Percentiles rank a stretch among this genome's conserved stretches.
These are phyloP conservation scores for Eunapius fragilis DNA, from an alignment of 37 sponge, comb jelly and placozoan species.

Conservation along the genomic window DNA sequence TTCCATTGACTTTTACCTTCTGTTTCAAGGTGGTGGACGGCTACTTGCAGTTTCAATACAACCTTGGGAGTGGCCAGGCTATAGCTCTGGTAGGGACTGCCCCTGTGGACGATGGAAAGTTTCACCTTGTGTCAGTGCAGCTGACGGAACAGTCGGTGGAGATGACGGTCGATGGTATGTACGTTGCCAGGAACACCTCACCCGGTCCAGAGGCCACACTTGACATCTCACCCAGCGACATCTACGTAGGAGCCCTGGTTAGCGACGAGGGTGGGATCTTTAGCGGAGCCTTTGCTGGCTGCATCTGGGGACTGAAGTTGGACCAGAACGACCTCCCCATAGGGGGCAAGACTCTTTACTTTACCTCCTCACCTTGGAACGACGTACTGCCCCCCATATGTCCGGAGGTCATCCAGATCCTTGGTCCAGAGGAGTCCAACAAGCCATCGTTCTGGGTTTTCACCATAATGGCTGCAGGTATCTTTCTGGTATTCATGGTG, in stretches of 20 bases:
- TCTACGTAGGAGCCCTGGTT: constrained; percentile 53
- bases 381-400: constrained; percentile 11
- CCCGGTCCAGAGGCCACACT: constrained; percentile 36
- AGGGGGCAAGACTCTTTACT: constrained; percentile 31
- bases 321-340: constrained; percentile 67
- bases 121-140: constrained; percentile 36
- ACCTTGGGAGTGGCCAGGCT: constrained; percentile 70
- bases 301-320: constrained; percentile 55
- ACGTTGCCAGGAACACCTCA: constrained; percentile 18
- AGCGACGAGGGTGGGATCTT: background rate
- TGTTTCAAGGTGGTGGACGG: constrained; percentile 44
- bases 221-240: constrained; percentile 19
- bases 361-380: background rate
- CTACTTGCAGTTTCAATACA: constrained; percentile 57
- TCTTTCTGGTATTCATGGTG: background rate
- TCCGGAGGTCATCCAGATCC: background rate
- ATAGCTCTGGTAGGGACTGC: constrained; percentile 3
- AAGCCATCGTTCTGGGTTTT: background rate
- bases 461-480: background rate
- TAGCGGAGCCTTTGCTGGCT: constrained; percentile 46
- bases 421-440: background rate
- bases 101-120: constrained; percentile 12
- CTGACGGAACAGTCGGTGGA: constrained; percentile 32
- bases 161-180: constrained; percentile 37
- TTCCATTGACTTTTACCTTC: too few relatives aligned